Evolutionary conservation across 2,888 invertebrate genomes (phyloP), one percentile per base, ranked within the genome.

Genomic region (Liposcelis brunnea): DNA sequence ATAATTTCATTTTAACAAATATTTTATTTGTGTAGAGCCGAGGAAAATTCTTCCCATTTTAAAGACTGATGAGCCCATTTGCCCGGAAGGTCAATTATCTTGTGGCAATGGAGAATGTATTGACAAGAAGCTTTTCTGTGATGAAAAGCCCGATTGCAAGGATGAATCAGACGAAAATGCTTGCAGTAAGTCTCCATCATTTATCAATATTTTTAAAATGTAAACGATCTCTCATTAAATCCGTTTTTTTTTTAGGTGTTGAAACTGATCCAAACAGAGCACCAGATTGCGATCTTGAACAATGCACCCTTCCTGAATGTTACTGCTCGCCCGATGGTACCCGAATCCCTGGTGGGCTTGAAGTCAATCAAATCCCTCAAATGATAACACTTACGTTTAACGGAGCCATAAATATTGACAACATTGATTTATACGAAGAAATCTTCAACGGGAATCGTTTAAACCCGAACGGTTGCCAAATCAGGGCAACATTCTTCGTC

Each of bases 141-240:
- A 91, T 59, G 90, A 86, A 58, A 85, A 86, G 64, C 75, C 81
- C 44, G 90, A 91, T 61, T 91, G 91, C 68, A 82, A 85, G 59
- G 91, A 91, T 60, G 90, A 89, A 61, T 91, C 90, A 44, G 91
- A 91, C 60, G 91, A 91, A 68, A 91, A 91, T 58, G 85, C 90
- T 53, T 91, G 91, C 73, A 80, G 90, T 90, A 71, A 81, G 89
- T 84, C 47, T 40, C 10, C 7, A 15, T 14, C 33, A 12, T 6
- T n/a, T n/a, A n/a, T n/a, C n/a, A n/a, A n/a, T 37, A 3, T 12
- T n/a, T n/a, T n/a, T n/a, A n/a, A n/a, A n/a, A n/a, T n/a, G n/a
- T n/a, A n/a, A n/a, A n/a, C n/a, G n/a, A n/a, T n/a, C n/a, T n/a
- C n/a, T n/a, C n/a, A n/a, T n/a, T n/a, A n/a, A n/a, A n/a, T n/a